Percentiles rank a stretch among this genome's conserved stretches.
Conservation (phyloP, 2,888 invertebrate species). For the Rhingia campestris region DNA sequence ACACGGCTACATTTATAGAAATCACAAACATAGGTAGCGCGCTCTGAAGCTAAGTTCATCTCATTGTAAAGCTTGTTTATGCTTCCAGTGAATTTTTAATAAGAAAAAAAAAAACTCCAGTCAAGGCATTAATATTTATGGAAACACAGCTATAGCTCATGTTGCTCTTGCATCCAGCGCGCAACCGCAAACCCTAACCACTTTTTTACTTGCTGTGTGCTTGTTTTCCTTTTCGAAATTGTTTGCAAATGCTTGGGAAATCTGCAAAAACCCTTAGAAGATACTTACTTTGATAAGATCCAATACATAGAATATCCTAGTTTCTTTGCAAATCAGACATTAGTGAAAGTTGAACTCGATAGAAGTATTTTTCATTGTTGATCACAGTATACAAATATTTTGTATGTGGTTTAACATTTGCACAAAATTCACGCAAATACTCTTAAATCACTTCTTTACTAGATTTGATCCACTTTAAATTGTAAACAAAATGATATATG, state of each 20-base stretch:
- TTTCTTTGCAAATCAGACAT: conserved; percentile 49
- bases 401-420: background rate
- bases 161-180: conserved; percentile 15
- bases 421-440: background rate
- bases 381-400: conserved; percentile 8
- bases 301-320: conserved; percentile 40
- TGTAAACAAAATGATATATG: conserved; percentile 63
- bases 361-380: conserved; percentile 47
- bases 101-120: conserved; percentile 46
- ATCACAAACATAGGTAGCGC: conserved; percentile 52
- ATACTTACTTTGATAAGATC: conserved; percentile 60
- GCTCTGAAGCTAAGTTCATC: conserved; percentile 42
- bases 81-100: conserved; percentile 55
- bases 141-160: conserved; percentile 36
- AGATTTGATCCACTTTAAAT: conserved; percentile 29
- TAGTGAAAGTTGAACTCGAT: conserved; percentile 55
- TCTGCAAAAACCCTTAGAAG: conserved; percentile 47
- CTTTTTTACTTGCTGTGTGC: conserved; percentile 3
- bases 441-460: background rate
- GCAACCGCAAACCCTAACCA: conserved; percentile 27
- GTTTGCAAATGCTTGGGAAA: conserved; percentile 52
- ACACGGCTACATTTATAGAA: conserved; percentile 21
- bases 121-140: conserved; percentile 59
- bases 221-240: background rate
- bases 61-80: conserved; percentile 69